Conservation (phyloP, 2,113 vertebrate genomes). For the Nestor notabilis region DNA sequence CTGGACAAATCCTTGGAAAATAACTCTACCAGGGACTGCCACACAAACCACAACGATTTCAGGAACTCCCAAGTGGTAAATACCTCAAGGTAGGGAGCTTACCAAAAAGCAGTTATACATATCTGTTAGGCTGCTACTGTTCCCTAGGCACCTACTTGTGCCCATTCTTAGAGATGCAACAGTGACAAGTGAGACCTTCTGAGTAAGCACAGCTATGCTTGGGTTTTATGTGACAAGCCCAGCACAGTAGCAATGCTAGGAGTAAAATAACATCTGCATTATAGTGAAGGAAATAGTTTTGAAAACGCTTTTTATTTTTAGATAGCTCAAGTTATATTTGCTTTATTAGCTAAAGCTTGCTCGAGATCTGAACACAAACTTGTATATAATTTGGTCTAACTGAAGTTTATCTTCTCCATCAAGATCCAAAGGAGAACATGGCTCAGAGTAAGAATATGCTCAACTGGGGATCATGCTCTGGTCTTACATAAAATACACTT, state of each 20-base stretch:
- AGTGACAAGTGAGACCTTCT: background rate
- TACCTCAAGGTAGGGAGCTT: background rate
- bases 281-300: background rate
- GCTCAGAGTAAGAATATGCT: background rate
- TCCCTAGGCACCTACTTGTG: background rate
- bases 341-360: background rate
- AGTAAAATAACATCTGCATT: background rate
- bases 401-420: background rate
- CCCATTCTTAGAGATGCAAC: background rate
- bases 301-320: background rate
- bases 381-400: background rate
- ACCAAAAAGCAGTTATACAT: background rate
- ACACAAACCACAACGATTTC: background rate
- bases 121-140: background rate
- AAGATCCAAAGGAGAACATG: background rate
- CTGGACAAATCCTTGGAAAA: background rate
- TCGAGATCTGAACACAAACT: background rate
- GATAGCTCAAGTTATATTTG: background rate
- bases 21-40: background rate
- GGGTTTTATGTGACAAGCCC: background rate
- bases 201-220: background rate
- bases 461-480: background rate
- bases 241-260: background rate
- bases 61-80: background rate
- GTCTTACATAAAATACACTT: background rate